phyloP scores from a whole-genome alignment of 2,113 vertebrate species.

The Charadrius vociferus region DNA sequence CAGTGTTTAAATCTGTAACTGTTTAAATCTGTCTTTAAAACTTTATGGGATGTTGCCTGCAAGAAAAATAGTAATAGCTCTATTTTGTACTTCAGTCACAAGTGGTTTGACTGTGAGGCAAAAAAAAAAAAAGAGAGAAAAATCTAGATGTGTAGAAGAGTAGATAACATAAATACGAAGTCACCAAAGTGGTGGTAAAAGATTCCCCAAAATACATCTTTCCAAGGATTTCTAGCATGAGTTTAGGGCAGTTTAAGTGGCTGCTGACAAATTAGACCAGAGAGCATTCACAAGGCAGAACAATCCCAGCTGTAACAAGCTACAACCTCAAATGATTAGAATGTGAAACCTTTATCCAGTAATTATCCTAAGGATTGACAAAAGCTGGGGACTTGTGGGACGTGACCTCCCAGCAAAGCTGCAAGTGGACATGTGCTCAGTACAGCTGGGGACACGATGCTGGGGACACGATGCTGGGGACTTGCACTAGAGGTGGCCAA shows the following conservation, averaged over 20 bases:
- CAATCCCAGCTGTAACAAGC: background rate
- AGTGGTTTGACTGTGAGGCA: background rate
- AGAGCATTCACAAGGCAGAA: background rate
- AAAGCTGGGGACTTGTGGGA: background rate
- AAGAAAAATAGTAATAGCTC: background rate
- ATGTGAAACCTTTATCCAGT: background rate
- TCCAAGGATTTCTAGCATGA: background rate
- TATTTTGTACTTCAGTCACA: background rate
- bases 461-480: background rate
- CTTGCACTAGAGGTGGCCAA: background rate
- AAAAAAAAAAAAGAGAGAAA: background rate
- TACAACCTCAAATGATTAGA: background rate
- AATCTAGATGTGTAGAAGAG: background rate
- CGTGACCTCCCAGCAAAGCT: background rate
- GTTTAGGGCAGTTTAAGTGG: background rate
- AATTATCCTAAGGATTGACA: background rate
- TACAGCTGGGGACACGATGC: too few species aligned
- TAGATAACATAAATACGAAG: background rate
- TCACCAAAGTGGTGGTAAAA: background rate
- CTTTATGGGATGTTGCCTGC: conserved; percentile 18
- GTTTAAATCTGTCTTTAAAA: conserved; percentile 20
- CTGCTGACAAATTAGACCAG: background rate
- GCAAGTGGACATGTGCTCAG: background rate
- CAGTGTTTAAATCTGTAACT: background rate
- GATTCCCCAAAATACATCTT: background rate